Base-by-base conservation (phyloP, 1,140 invertebrate genomes). In the Polyergus mexicanus region DNA sequence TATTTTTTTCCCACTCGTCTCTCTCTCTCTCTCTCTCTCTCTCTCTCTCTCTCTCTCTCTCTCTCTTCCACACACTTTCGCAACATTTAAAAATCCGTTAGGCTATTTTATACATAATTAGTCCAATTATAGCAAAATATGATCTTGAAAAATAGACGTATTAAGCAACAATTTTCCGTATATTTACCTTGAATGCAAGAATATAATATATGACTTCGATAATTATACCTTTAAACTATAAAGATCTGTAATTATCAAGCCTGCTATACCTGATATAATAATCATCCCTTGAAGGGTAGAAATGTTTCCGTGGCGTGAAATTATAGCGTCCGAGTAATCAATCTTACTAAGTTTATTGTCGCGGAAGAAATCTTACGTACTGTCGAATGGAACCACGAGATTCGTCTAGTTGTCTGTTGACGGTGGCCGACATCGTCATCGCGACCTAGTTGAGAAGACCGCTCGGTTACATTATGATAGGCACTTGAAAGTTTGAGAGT, bases 401-500 rank as follows among this genome's bases (percentile, higher is more conserved):
- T 81, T 88, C 63, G 62, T 80, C 86, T 41, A 28, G 76, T 76
- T 86, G 60, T 22, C 87, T 71, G 54, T 66, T 81, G n/a, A 71
- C 44, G 19, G 19, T 78, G 16, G n/a, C 65, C 19, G 83, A 65
- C 78, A 83, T 19, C 83, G 77, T 88, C 84, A 58, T 88, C 47
- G 63, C 76, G 51, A 63, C 56, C 65, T 58, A 71, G 78, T 88
- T 84, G 62, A 86, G 35, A 47, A 32, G 41, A 35, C 35, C 69
- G 16, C 19, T 69, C 5, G 54, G 84, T 83, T 89, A 89, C 84
- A 89, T 83, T 89, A 86, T 63, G 77, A 25, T n/a, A 35, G 56
- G 25, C 25, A 47, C 87, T 89, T 32, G 71, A 89, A 89, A 89
- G 84, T 89, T 89, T 32, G 25, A 63, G 38, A 83, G 88, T 72